Evolutionary conservation across 2,888 invertebrate species (phyloP), one percentile per base, ranked within the genome.

Genomic region (Auanema sp.): DNA sequence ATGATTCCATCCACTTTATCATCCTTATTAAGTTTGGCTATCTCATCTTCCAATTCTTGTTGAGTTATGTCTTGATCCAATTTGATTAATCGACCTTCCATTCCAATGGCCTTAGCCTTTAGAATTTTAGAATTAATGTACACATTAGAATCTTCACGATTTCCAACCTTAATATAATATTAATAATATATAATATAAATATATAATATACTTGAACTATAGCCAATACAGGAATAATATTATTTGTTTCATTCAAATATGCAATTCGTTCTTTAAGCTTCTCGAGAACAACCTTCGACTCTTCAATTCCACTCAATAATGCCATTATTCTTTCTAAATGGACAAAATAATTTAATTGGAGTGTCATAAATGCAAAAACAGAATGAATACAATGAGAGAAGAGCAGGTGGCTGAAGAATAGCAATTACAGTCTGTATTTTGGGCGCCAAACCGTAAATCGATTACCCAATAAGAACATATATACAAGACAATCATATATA

Each of bases 111-210:
- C 58, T 87, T 89, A 0, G 96, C 96, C 0, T 93, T 91, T 85
- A 91, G 92, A 62, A 95, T 88, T 87, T 98, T 98, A 90, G 92
- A 93, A 42, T 92, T 88, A 83, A 98, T 97, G 86, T 98, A 98
- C 5, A 97, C 95, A 87, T 96, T 96, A 51, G 97, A 97, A 86
- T 98, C 97, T 85, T 93, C 93, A 0, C 96, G 89, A 1, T 90
- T 91, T 12, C 98, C 98, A 66, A 98, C 97, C 88, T 97, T 25
- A 69, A 64, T 55, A 18, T 42, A 12, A n/a, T 60, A 50, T 44
- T 10, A 49, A 10, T 42, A 14, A 41, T 21, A 53, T 14, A 47
- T 42, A 33, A 43, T 1, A 23, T 16, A 1, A 14, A 52, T 33
- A 21, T 8, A 21, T 21, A 18, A 24, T 50, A 54, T 78, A 87